Evolutionary conservation across 2,113 vertebrate genomes (phyloP).

Genomic region (Onychostoma macrolepis): DNA sequence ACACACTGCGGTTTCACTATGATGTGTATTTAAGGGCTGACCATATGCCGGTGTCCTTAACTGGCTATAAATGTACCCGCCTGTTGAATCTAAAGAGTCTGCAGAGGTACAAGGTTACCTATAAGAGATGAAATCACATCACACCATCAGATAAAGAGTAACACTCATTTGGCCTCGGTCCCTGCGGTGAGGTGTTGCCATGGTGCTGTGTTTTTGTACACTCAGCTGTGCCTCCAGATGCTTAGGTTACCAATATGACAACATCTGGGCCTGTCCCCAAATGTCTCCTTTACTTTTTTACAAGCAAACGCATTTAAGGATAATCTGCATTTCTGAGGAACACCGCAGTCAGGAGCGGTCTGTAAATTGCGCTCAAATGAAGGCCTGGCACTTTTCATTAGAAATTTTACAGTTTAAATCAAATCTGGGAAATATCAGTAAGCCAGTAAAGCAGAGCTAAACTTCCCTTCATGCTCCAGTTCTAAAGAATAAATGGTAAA

Average conservation of each 20-base stretch:
- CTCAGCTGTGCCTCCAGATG: slow-evolving; percentile 46
- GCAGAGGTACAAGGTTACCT: neutral
- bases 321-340: slow-evolving; percentile 45
- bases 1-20: neutral
- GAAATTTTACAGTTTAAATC: slow-evolving; percentile 55
- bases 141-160: slow-evolving; percentile 31
- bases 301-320: slow-evolving; percentile 32
- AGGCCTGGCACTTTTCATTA: slow-evolving; percentile 49
- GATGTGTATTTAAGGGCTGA: slow-evolving; percentile 17
- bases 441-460: slow-evolving; percentile 39
- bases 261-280: slow-evolving; percentile 46
- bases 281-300: slow-evolving; percentile 53
- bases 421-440: slow-evolving; percentile 53
- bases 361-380: slow-evolving; percentile 52
- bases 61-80: slow-evolving; percentile 24
- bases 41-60: slow-evolving; percentile 11
- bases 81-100: neutral
- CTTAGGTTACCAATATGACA: slow-evolving; percentile 44
- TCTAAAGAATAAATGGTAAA: slow-evolving; percentile 14
- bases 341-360: slow-evolving; percentile 25
- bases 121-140: neutral
- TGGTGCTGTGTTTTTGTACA: neutral
- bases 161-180: slow-evolving; percentile 25
- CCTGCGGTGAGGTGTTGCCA: neutral
- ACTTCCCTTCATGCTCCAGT: slow-evolving; percentile 8